Base-by-base conservation (phyloP, 2,888 invertebrate genomes). In the Ormyrus labotus region DNA sequence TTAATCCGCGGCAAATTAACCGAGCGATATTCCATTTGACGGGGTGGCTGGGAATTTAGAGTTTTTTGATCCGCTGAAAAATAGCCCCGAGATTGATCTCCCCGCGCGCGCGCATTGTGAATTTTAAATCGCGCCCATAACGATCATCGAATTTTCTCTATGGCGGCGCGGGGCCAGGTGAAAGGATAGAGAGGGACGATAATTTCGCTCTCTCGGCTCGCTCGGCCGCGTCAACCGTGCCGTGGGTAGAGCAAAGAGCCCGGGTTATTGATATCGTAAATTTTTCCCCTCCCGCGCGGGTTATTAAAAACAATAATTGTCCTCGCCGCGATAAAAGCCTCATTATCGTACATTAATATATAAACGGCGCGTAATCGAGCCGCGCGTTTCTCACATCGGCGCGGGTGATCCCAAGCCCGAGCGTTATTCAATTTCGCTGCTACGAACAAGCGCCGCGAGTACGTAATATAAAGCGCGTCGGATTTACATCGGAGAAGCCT, bases 1-100 rank as follows among this genome's bases (percentile, higher is more conserved):
- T 79, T 81, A 78, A 81, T 81, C 75, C 78, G 67, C 57, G 65
- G 71, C 63, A 75, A 81, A 81, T 81, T 81, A 81, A 81, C 50
- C 78, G 77, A 72, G 68, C 57, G 69, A 77, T 73, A 81, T 73
- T 78, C 51, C 48, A 53, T 63, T 47, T 71, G 63, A 63, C 72
- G 67, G 50, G 58, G 34, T 10, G 57, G 65, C 34, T 73, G 69
- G 47, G 10, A 34, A 71, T 72, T 72, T 72, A 48, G 65, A 53
- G 72, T 78, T 78, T 78, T 58, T 51, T 55, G 34, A 4, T 2
- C 34, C 34, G n/a, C 50, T 65, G 58, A 78, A 78, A 78, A 78
- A 78, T 78, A 58, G 63, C 70, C 10, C 13, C 76, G 50, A 5
- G 11, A 55, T 19, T 51, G 53, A 55, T 53, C 64, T 34, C 19